Evolutionary conservation across 1,140 invertebrate genomes (phyloP).

Genomic region (Agrypnia vestita): DNA sequence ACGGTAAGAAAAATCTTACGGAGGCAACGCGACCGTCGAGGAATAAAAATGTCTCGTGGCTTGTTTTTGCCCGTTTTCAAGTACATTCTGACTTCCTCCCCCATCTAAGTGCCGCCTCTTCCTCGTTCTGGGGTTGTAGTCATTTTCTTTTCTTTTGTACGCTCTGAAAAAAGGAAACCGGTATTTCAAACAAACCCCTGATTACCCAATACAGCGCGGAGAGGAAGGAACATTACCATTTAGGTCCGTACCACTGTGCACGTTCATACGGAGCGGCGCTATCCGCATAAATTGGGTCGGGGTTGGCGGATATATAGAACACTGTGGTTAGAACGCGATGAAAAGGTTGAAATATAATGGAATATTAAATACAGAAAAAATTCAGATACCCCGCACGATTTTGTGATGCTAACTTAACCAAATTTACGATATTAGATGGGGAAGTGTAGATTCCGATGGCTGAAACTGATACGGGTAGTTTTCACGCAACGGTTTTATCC

Average conservation of each 20-base stretch:
- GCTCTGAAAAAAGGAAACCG: slow-evolving; percentile 24
- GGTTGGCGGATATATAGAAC: neutral
- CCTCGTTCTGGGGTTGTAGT: slow-evolving; percentile 10
- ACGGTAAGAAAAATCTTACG: too few relatives aligned
- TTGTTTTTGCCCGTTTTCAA: slow-evolving; percentile 8
- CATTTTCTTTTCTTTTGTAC: slow-evolving; percentile 34
- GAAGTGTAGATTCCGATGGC: too few relatives aligned
- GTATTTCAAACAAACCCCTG: slow-evolving; percentile 22
- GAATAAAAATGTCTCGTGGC: slow-evolving; percentile 14
- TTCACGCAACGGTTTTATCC: too few relatives aligned
- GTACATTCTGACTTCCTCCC: slow-evolving; percentile 18
- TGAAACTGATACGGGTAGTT: too few relatives aligned
- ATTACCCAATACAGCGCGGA: slow-evolving; percentile 38
- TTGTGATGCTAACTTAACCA: too few relatives aligned
- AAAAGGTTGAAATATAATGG: neutral
- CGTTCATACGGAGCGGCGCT: neutral
- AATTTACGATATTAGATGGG: too few relatives aligned
- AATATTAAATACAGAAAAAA: too few relatives aligned
- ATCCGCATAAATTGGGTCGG: slow-evolving; percentile 23
- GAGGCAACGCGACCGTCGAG: too few relatives aligned
- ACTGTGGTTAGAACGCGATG: slow-evolving; percentile 1
- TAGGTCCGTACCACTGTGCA: slow-evolving; percentile 16
- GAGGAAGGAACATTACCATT: slow-evolving; percentile 38
- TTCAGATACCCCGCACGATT: too few relatives aligned
- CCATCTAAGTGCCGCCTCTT: slow-evolving; percentile 31